Conservation (phyloP, 2,113 vertebrate genomes). For the Bambusicola thoracicus region DNA sequence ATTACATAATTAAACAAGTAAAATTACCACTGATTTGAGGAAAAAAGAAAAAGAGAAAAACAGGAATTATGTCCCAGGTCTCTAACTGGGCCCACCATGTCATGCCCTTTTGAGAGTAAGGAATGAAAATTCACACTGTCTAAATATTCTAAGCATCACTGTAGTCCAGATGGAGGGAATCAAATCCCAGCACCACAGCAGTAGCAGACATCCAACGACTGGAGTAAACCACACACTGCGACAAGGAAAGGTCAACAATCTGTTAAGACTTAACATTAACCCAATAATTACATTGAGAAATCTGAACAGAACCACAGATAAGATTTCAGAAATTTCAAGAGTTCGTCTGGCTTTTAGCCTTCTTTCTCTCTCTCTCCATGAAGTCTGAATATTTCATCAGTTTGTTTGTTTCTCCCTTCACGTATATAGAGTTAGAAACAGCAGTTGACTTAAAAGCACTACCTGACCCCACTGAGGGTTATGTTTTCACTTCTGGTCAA, state of each 20-base stretch:
- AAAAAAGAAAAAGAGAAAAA: not conserved
- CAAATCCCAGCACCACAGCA: not conserved
- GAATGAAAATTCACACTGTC: not conserved
- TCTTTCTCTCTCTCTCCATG: not conserved
- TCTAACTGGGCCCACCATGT: not conserved
- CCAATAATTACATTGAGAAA: not conserved
- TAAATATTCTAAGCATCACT: not conserved
- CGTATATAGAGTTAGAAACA: not conserved
- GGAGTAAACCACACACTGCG: not conserved
- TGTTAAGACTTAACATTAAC: not conserved
- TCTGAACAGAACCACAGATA: not conserved
- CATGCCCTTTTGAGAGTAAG: not conserved
- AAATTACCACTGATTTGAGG: not conserved
- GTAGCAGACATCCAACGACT: not conserved
- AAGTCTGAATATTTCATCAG: not conserved
- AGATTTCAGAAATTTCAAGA: not conserved
- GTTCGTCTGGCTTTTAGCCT: not conserved
- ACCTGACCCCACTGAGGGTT: not conserved
- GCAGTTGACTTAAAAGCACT: conserved; percentile 32
- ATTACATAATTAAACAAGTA: not conserved
- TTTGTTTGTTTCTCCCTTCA: not conserved
- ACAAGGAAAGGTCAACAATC: not conserved
- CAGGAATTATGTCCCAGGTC: not conserved
- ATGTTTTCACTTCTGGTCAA: conserved; percentile 38
- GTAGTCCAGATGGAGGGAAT: not conserved